phyloP scores from a whole-genome alignment of 2,888 invertebrate genomes.

The Drosophila mimetica region DNA sequence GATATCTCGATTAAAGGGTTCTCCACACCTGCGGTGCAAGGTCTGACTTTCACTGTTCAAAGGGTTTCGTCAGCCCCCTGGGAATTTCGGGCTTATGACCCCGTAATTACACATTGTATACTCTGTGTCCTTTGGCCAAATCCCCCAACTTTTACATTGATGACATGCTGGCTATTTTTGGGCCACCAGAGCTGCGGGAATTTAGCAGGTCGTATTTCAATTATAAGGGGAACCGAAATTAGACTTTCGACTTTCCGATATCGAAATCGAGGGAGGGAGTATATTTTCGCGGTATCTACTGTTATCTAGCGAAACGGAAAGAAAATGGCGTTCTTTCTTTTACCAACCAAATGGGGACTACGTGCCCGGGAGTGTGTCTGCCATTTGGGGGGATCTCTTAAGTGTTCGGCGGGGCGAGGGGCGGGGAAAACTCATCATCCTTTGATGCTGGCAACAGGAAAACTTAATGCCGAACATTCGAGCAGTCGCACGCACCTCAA shows the following conservation, averaged over 20 bases:
- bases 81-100: conserved; percentile 32
- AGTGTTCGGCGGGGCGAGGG: conserved; percentile 31
- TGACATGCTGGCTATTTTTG: conserved; percentile 69
- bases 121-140: conserved; percentile 14
- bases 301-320: conserved; percentile 50
- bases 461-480: conserved; percentile 78
- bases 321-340: conserved; percentile 61
- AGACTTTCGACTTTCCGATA: conserved; percentile 72
- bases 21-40: conserved; percentile 24
- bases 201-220: conserved; percentile 67
- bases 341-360: conserved; percentile 42
- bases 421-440: conserved; percentile 64
- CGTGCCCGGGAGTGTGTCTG: conserved; percentile 56
- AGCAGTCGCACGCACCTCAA: conserved; percentile 80
- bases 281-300: conserved; percentile 40
- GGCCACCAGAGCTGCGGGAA: conserved; percentile 48
- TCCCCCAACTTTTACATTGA: conserved; percentile 54
- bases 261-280: conserved; percentile 30
- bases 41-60: conserved; percentile 44
- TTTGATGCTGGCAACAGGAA: conserved; percentile 66
- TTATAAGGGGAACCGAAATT: conserved; percentile 65
- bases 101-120: conserved; percentile 29
- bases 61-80: conserved; percentile 24
- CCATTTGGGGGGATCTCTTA: conserved; percentile 27
- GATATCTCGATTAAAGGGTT: conserved; percentile 6